Conservation (phyloP, 2,113 vertebrate species). For the Copsychus sechellarum region DNA sequence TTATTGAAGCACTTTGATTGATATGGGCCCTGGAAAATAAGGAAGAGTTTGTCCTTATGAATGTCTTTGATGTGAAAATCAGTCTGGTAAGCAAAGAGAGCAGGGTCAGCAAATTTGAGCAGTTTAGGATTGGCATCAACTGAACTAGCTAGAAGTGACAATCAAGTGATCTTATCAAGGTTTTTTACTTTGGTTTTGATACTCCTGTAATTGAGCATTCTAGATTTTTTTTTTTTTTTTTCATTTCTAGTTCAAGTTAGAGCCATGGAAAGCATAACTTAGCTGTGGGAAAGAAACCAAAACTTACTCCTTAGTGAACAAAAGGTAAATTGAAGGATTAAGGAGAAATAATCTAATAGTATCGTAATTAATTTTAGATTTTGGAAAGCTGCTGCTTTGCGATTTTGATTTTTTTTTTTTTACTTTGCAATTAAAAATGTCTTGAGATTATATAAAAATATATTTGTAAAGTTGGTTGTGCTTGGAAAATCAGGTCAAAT, state of each 20-base stretch:
- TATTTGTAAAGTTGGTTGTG: neutral
- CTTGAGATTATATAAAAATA: neutral
- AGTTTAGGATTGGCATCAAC: neutral
- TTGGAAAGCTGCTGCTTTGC: neutral
- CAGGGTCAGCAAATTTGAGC: neutral
- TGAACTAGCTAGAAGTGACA: neutral
- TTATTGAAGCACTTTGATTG: neutral
- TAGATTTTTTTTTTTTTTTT: neutral
- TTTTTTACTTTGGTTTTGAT: neutral
- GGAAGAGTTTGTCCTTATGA: neutral
- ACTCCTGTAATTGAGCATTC: neutral
- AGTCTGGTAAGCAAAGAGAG: neutral
- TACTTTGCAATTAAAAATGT: neutral
- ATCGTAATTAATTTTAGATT: neutral
- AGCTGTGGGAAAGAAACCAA: neutral
- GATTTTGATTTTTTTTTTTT: neutral
- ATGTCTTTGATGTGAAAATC: neutral
- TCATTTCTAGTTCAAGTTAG: neutral
- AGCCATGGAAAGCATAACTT: neutral
- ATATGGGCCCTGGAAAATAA: neutral
- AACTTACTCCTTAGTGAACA: neutral
- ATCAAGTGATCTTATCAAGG: neutral
- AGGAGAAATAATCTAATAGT: neutral
- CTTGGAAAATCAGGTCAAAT: neutral
- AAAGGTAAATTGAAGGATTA: neutral